Percentiles rank a stretch among this genome's conserved stretches.
Conservation (phyloP, 35 echinoderm and acorn worm species). For the Stichopus chloronotus region DNA sequence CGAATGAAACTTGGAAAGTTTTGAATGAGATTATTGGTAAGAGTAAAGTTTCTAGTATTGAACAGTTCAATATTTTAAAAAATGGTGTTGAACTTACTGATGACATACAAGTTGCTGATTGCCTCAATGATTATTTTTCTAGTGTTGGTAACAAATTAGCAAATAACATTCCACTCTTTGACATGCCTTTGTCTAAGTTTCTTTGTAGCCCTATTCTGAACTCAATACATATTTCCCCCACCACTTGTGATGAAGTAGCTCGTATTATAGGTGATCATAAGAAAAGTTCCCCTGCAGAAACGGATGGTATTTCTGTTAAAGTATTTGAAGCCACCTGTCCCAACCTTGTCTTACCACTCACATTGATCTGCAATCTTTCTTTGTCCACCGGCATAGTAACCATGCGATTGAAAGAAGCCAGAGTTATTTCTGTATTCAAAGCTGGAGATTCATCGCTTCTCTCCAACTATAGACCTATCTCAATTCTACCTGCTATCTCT, state of each 20-base stretch:
- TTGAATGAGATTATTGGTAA: no score
- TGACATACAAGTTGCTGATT: not conserved
- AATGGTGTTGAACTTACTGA: not conserved
- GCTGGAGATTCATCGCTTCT: no score
- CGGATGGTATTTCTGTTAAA: not conserved
- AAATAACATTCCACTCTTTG: not conserved
- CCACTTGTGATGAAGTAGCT: not conserved
- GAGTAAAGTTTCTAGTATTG: not conserved
- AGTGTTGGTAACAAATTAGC: slow-evolving; percentile 1
- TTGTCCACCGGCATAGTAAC: no score
- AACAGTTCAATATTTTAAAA: not conserved
- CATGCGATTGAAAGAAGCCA: no score
- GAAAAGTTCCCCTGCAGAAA: not conserved
- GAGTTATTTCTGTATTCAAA: no score
- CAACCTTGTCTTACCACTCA: not conserved
- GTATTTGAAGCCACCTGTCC: not conserved
- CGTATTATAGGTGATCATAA: not conserved
- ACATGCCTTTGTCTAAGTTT: not conserved
- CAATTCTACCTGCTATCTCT: no score
- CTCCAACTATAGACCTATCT: no score
- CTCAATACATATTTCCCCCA: not conserved
- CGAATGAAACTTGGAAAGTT: no score
- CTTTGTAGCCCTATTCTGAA: not conserved
- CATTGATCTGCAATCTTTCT: not conserved
- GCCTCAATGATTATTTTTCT: not conserved